Evolutionary conservation across 2,888 invertebrate species (phyloP).

Genomic region (Sclerodermus sp.): DNA sequence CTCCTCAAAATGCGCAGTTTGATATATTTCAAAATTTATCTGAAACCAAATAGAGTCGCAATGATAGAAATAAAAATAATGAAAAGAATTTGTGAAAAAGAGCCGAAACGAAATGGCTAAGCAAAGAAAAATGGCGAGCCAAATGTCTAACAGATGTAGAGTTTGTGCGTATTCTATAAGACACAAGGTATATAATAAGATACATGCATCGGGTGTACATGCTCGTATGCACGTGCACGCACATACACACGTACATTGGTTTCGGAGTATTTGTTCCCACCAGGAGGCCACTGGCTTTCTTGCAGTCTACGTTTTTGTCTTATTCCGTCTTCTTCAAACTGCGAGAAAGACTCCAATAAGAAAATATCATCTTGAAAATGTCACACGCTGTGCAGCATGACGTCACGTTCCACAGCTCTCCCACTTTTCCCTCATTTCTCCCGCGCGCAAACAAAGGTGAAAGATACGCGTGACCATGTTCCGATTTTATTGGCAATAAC

Average conservation of each 20-base stretch:
- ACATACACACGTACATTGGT: too few relatives aligned
- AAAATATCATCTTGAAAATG: conserved; percentile 37
- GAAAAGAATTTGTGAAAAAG: not conserved
- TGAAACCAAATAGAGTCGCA: too few relatives aligned
- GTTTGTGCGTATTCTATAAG: too few relatives aligned
- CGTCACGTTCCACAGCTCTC: conserved; percentile 27
- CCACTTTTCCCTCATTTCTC: not conserved
- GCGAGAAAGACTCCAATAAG: conserved; percentile 14
- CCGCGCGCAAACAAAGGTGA: too few relatives aligned
- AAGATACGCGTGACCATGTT: too few relatives aligned
- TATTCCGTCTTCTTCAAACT: not conserved
- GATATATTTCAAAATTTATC: too few relatives aligned
- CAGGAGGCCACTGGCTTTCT: conserved; percentile 9
- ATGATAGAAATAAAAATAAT: too few relatives aligned
- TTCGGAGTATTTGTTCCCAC: too few relatives aligned
- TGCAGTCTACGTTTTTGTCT: conserved; percentile 19
- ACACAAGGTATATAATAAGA: conserved; percentile 24
- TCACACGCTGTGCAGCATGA: conserved; percentile 39
- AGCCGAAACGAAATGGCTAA: conserved; percentile 14
- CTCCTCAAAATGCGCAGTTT: too few relatives aligned
- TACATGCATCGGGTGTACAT: conserved; percentile 14
- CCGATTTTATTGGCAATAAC: too few relatives aligned
- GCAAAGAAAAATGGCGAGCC: conserved; percentile 15
- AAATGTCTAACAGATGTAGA: conserved; percentile 44
- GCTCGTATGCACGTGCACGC: conserved; percentile 19